phyloP scores from a whole-genome alignment of 1,140 invertebrate genomes.

The Procambarus clarkii region DNA sequence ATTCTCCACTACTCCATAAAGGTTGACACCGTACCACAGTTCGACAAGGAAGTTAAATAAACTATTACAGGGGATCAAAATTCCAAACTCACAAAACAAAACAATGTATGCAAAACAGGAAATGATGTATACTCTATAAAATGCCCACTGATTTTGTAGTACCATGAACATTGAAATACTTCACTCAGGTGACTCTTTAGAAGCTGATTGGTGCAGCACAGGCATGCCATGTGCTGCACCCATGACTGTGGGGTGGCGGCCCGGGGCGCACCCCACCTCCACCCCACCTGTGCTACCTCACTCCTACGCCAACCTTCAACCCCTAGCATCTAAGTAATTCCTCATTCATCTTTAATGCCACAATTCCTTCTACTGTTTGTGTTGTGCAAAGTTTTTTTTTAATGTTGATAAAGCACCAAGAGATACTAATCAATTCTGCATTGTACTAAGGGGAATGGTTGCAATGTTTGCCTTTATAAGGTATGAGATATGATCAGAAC shows the following conservation, averaged over 20 bases:
- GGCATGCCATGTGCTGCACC: constrained; percentile 42
- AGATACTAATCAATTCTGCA: constrained; percentile 48
- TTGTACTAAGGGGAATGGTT: constrained; percentile 60
- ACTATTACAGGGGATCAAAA: constrained; percentile 66
- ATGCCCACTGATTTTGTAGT: constrained; percentile 70
- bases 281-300: constrained; percentile 65
- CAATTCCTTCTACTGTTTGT: constrained; percentile 12
- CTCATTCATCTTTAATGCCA: neutral
- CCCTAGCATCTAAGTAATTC: constrained; percentile 21
- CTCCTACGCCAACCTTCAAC: constrained; percentile 49
- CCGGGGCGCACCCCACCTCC: constrained; percentile 17
- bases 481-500: constrained; percentile 38
- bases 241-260: constrained; percentile 53
- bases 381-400: constrained; percentile 36
- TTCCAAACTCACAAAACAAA: constrained; percentile 65
- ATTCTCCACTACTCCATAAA: constrained; percentile 48
- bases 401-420: constrained; percentile 34
- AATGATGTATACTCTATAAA: constrained; percentile 57
- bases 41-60: constrained; percentile 56
- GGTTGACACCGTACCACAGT: constrained; percentile 55
- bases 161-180: constrained; percentile 65
- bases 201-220: constrained; percentile 57
- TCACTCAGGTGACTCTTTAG: constrained; percentile 67
- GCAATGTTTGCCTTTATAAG: constrained; percentile 51
- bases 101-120: constrained; percentile 66